A percentile compares a stretch with the other conserved stretches of the same genome.
phyloP scores from a whole-genome alignment of 1,140 invertebrate species.

The Monochamus saltuarius region DNA sequence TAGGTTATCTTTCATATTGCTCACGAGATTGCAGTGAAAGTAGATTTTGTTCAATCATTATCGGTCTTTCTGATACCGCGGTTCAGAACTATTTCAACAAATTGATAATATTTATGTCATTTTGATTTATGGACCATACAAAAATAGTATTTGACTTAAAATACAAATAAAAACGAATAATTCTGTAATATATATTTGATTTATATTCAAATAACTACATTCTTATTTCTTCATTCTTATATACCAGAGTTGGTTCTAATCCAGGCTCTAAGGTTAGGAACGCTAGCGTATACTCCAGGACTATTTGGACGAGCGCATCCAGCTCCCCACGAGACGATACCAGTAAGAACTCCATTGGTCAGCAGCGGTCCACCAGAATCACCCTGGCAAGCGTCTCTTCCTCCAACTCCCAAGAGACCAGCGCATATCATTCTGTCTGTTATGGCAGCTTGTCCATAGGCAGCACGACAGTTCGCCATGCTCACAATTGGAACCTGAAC shows the following conservation, averaged over 20 bases:
- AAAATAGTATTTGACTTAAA: no score
- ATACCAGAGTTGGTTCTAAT: conserved; percentile 9
- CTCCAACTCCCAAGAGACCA: conserved; percentile 43
- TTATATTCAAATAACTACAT: no score
- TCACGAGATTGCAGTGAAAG: no score
- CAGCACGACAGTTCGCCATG: conserved; percentile 8
- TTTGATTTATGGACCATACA: no score
- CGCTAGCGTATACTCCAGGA: conserved; percentile 32
- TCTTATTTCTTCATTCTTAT: not conserved
- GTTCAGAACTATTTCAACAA: no score
- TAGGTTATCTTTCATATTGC: no score
- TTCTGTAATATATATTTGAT: no score
- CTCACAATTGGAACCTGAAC: conserved; percentile 9
- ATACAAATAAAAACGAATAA: no score
- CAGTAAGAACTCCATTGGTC: conserved; percentile 48
- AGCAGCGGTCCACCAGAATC: conserved; percentile 66
- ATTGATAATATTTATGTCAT: no score
- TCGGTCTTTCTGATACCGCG: no score
- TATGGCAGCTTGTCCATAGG: conserved; percentile 36
- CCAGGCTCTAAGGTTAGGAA: conserved; percentile 24
- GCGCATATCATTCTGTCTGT: conserved; percentile 49
- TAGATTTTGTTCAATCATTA: no score
- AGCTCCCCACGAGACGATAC: conserved; percentile 62
- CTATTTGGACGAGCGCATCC: conserved; percentile 28
- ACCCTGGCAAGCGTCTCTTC: conserved; percentile 63